A percentile compares a stretch with the other conserved stretches of the same genome.
These are phyloP conservation scores for Wiebesia pumilae DNA, from an alignment of 1,140 invertebrate genomes.

Conservation along the genomic window DNA sequence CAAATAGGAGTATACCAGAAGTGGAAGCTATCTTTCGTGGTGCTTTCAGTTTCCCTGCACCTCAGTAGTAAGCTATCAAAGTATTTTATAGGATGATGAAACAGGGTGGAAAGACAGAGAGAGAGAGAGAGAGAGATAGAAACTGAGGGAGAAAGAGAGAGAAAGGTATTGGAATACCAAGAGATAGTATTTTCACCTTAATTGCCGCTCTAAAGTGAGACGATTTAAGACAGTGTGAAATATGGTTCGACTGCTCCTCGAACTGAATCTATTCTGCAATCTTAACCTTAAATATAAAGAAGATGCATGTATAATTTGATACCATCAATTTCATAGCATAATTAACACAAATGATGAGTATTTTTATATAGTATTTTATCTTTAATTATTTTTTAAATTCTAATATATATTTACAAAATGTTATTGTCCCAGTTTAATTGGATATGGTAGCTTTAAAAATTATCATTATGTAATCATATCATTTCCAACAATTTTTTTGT, in stretches of 20 bases:
- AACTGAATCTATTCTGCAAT: slow-evolving; percentile 1
- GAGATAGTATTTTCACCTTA: slow-evolving; percentile 46
- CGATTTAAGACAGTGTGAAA: slow-evolving; percentile 61
- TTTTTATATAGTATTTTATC: neutral
- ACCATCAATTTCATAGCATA: slow-evolving; percentile 1
- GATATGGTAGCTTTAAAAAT: too few relatives aligned
- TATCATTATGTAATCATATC: too few relatives aligned
- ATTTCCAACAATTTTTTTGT: too few relatives aligned
- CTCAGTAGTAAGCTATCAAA: slow-evolving; percentile 9
- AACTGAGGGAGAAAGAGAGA: too few relatives aligned
- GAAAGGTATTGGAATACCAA: slow-evolving; percentile 45
- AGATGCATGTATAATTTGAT: neutral
- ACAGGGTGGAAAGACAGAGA: neutral
- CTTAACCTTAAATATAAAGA: neutral
- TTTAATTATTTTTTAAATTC: neutral
- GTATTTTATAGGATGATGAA: slow-evolving; percentile 3
- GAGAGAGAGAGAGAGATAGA: neutral
- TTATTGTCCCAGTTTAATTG: too few relatives aligned
- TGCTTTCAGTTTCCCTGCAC: neutral
- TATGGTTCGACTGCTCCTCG: slow-evolving; percentile 50
- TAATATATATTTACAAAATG: neutral
- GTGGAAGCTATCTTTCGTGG: neutral
- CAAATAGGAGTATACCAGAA: neutral
- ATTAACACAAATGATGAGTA: neutral
- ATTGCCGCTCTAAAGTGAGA: slow-evolving; percentile 58